A percentile compares a stretch with the other conserved stretches of the same genome.
phyloP scores from a whole-genome alignment of 2,888 invertebrate genomes.

The Girardia tigrina region DNA sequence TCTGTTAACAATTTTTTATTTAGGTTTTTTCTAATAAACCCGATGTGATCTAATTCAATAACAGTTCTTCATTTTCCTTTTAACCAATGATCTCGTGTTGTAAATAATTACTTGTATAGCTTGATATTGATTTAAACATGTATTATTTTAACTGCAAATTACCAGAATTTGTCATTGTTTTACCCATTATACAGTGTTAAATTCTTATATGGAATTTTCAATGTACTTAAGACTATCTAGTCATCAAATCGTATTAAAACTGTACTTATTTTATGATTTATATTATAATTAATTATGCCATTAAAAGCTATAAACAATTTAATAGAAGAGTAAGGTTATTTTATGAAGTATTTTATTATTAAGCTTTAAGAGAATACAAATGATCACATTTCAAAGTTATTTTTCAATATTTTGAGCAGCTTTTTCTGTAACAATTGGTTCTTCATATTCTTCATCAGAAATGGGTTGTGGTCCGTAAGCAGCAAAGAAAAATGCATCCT shows the following conservation, averaged over 20 bases:
- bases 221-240: neutral
- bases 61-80: neutral
- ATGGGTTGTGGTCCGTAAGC: neutral
- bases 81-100: neutral
- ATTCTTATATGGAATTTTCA: neutral
- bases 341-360: neutral
- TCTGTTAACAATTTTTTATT: neutral
- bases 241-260: neutral
- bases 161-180: constrained; percentile 21
- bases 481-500: constrained; percentile 16
- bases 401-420: neutral
- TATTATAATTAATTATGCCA: neutral
- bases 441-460: constrained; percentile 11
- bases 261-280: neutral
- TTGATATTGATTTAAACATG: constrained; percentile 18
- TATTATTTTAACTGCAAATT: constrained; percentile 23
- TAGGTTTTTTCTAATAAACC: constrained; percentile 9
- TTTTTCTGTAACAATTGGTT: neutral
- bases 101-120: constrained; percentile 7
- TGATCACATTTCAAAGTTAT: neutral
- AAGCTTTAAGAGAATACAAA: neutral
- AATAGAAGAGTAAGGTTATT: too few species aligned
- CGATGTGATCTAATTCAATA: neutral
- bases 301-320: too few species aligned
- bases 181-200: constrained; percentile 10